Evolutionary conservation across 2,797 vertebrate genomes (phyloP).

Genomic region (Podarcis siculus): DNA sequence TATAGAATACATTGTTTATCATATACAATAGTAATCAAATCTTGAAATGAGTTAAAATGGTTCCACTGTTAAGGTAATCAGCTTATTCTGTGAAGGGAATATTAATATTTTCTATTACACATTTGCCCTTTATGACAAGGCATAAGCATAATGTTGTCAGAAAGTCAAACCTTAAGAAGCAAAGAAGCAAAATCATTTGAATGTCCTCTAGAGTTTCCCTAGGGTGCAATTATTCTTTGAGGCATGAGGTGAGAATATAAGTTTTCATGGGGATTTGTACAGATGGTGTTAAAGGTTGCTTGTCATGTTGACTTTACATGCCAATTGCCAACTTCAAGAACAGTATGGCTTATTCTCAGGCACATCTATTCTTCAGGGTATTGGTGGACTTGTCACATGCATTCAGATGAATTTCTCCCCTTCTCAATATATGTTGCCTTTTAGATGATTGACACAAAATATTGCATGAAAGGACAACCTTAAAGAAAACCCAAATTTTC

Average conservation of each 20-base stretch:
- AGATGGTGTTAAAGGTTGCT: conserved; percentile 26
- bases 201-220: conserved; percentile 13
- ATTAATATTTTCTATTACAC: conserved; percentile 27
- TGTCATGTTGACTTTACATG: conserved; percentile 42
- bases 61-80: background rate
- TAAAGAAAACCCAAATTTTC: conserved; percentile 36
- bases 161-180: background rate
- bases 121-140: background rate
- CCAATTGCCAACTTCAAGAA: conserved; percentile 22
- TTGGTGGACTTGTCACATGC: background rate
- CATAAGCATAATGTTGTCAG: background rate
- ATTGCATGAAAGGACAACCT: conserved; percentile 42
- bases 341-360: conserved; percentile 29
- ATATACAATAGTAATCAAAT: conserved; percentile 31
- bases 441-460: conserved; percentile 52
- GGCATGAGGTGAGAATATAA: conserved; percentile 6
- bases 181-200: background rate
- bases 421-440: conserved; percentile 49
- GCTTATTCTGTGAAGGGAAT: conserved; percentile 6
- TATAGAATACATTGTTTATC: background rate
- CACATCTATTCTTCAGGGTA: conserved; percentile 34
- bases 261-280: conserved; percentile 21
- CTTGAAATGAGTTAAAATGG: background rate
- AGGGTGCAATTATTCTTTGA: conserved; percentile 26
- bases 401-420: conserved; percentile 62